A percentile compares a stretch with the other conserved stretches of the same genome.
Evolutionary conservation across 2,113 vertebrate genomes (phyloP).

Genomic region (Anolis carolinensis): DNA sequence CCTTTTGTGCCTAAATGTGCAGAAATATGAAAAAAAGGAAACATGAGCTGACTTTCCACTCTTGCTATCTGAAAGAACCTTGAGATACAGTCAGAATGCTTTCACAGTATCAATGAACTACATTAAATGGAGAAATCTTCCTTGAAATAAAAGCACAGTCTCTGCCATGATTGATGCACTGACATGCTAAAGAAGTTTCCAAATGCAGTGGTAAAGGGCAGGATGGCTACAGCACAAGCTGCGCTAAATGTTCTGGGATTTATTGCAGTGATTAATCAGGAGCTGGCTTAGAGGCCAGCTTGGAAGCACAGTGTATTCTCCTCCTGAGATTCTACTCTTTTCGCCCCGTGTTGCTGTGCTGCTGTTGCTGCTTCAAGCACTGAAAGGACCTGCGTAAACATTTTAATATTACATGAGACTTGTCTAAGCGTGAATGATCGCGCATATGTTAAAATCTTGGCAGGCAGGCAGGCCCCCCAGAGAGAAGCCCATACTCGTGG

Average conservation of each 20-base stretch:
- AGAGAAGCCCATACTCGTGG: neutral
- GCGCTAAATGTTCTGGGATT: constrained; percentile 34
- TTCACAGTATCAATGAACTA: constrained; percentile 30
- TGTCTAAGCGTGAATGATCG: constrained; percentile 76
- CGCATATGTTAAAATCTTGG: constrained; percentile 71
- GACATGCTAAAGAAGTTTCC: constrained; percentile 22
- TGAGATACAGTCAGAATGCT: constrained; percentile 1
- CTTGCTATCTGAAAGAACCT: neutral
- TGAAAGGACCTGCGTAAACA: constrained; percentile 75
- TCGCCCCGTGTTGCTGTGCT: constrained; percentile 58
- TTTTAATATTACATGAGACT: constrained; percentile 82
- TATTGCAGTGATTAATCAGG: constrained; percentile 59
- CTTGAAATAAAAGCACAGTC: constrained; percentile 33
- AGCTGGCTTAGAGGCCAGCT: constrained; percentile 47
- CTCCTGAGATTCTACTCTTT: constrained; percentile 66
- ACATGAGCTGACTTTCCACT: neutral
- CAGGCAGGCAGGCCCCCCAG: constrained; percentile 44
- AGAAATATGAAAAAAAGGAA: neutral
- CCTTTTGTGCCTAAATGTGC: neutral
- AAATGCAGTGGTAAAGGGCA: constrained; percentile 11
- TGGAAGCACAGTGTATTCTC: constrained; percentile 49
- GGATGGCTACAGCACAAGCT: constrained; percentile 21
- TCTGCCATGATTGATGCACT: constrained; percentile 29
- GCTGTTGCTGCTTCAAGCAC: constrained; percentile 67
- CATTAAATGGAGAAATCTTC: constrained; percentile 31